Evolutionary conservation across 2,888 invertebrate genomes (phyloP), one percentile per base, ranked within the genome.

Genomic region (Argyra leucocephala): DNA sequence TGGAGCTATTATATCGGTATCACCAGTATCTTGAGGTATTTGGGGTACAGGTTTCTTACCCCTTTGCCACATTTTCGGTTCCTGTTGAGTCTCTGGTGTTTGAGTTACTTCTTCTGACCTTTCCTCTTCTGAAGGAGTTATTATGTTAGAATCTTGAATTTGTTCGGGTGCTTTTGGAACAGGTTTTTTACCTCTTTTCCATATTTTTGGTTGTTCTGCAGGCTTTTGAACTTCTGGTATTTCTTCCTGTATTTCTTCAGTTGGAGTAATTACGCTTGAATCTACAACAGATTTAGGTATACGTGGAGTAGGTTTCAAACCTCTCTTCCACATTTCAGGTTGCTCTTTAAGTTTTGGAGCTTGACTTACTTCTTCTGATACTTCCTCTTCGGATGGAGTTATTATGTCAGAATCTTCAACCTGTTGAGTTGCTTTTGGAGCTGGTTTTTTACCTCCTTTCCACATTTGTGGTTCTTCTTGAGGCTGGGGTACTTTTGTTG

Each of bases 401-500:
- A 66, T 21, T 18, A 57, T 26, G 15, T 21, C 62, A 9, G 57
- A 57, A 26, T 64, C 66, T 21, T 66, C 66, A 22, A 61, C 21
- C 26, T 64, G 61, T 36, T 23, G 61, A 21, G 63, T 74, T 68
- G 72, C 72, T 31, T 71, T 72, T 0, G 74, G 74, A 48, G 70
- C 9, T 23, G 70, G 70, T 65, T 76, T 77, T 65, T 75, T 77
- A 2, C 80, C 80, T 69, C 68, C 72, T 76, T 18, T 69, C 48
- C 48, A 48, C 48, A 48, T 18, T 48, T 48, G 12, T 18, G 73
- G 69, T 72, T 70, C 71, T 69, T 69, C 74, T 74, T 72, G 72
- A 61, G 72, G 78, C 76, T 74, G 80, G 70, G 74, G 71, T 5
- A 75, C 73, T 66, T 79, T 77, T n/a, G n/a, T n/a, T n/a, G n/a